Conservation (phyloP, 2,113 vertebrate species). For the Melanerpes formicivorus region DNA sequence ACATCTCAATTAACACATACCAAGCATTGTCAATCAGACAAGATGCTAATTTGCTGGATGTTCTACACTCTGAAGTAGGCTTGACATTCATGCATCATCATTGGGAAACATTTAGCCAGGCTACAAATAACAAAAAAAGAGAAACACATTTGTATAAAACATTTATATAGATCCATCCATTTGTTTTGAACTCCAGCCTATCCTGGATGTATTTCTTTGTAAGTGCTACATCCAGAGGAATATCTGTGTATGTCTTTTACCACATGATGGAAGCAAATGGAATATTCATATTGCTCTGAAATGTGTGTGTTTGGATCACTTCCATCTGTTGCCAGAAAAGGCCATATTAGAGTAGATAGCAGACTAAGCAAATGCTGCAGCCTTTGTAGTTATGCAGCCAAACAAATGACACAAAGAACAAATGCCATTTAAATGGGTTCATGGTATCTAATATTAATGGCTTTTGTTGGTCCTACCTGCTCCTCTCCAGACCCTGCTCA, state of each 20-base stretch:
- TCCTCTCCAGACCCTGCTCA: not conserved
- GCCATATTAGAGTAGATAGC: not conserved
- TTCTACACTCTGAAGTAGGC: not conserved
- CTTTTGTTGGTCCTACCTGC: not conserved
- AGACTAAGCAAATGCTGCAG: not conserved
- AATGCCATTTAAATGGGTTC: not conserved
- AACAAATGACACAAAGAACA: not conserved
- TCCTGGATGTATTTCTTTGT: not conserved
- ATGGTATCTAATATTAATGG: not conserved
- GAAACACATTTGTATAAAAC: not conserved
- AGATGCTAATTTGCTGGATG: not conserved
- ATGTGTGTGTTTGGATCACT: not conserved
- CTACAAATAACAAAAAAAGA: not conserved
- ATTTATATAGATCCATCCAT: not conserved
- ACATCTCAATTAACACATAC: not conserved
- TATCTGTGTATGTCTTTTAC: too few species aligned
- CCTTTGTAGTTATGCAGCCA: not conserved
- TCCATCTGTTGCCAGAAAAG: not conserved
- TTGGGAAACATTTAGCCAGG: not conserved
- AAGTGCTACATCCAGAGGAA: not conserved
- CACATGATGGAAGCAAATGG: not conserved
- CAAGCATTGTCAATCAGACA: not conserved
- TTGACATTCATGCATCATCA: not conserved
- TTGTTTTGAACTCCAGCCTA: not conserved
- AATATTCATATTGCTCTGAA: not conserved